Evolutionary conservation across 1,140 invertebrate genomes (phyloP).

Genomic region (Drosophila bifasciata): DNA sequence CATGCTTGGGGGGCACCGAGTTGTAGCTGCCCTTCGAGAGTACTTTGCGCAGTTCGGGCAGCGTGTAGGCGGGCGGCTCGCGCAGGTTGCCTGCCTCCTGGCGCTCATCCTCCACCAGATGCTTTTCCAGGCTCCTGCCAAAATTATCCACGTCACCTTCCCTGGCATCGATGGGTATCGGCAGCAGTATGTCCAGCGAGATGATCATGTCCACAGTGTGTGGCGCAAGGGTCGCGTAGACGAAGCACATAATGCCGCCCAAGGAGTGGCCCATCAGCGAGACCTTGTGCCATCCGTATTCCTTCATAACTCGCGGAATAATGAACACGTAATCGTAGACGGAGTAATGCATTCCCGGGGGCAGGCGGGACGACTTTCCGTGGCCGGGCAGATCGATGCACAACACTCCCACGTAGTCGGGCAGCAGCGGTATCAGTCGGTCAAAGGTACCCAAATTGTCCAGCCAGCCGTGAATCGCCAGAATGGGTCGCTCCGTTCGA

Average conservation of each 20-base stretch:
- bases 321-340: conserved; percentile 85
- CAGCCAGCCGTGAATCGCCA: conserved; percentile 90
- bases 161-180: conserved; percentile 15
- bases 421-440: conserved; percentile 86
- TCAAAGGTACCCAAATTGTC: conserved; percentile 90
- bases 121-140: conserved; percentile 22
- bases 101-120: conserved; percentile 55
- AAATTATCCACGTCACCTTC: not conserved
- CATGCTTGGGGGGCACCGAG: conserved; percentile 85
- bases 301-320: conserved; percentile 86
- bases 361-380: conserved; percentile 88
- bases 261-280: conserved; percentile 89
- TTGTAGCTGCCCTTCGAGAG: conserved; percentile 84
- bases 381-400: conserved; percentile 90
- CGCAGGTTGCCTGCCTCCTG: conserved; percentile 25
- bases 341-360: conserved; percentile 86
- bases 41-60: conserved; percentile 85
- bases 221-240: conserved; percentile 86
- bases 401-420: conserved; percentile 86
- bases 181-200: conserved; percentile 86
- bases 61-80: conserved; percentile 86
- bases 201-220: conserved; percentile 86
- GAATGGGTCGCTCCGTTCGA: conserved; percentile 86
- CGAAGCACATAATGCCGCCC: conserved; percentile 86
- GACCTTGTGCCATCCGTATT: conserved; percentile 88